Conservation (phyloP, 1,140 invertebrate species). For the Bombus terrestris region DNA sequence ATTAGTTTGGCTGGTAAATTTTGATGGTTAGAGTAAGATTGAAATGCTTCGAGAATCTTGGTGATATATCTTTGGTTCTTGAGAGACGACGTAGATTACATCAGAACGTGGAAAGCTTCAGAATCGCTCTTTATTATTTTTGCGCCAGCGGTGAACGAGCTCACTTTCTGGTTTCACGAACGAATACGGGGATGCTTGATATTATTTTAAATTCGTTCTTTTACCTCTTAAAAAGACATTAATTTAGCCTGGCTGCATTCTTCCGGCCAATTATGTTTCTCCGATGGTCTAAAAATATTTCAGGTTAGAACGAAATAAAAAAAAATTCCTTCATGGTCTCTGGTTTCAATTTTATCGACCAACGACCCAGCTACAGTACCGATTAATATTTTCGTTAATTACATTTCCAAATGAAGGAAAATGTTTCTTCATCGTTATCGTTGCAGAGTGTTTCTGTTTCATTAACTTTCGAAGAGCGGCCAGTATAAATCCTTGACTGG, state of each 20-base stretch:
- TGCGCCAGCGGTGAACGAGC: too few species aligned
- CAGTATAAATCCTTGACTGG: not conserved
- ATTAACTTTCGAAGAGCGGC: not conserved
- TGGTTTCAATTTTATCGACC: too few species aligned
- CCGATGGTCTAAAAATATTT: too few species aligned
- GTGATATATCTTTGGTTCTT: not conserved
- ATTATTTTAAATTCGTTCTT: too few species aligned
- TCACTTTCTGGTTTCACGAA: too few species aligned
- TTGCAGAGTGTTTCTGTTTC: constrained; percentile 20
- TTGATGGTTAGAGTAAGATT: not conserved
- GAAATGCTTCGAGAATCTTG: not conserved
- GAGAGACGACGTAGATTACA: not conserved
- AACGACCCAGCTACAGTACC: too few species aligned
- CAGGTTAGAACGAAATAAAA: too few species aligned
- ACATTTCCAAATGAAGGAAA: not conserved
- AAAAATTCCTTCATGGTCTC: too few species aligned
- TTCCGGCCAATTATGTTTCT: too few species aligned
- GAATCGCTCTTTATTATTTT: not conserved
- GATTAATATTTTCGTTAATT: constrained; percentile 2
- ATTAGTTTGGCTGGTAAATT: not conserved
- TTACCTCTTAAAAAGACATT: too few species aligned
- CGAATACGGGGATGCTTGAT: too few species aligned
- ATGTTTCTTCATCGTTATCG: constrained; percentile 11
- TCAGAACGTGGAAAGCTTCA: not conserved
- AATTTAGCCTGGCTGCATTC: too few species aligned